A percentile compares a stretch with the other conserved stretches of the same genome.
Conservation (phyloP, 2,797 vertebrate genomes). For the Tympanoctomys barrerae region DNA sequence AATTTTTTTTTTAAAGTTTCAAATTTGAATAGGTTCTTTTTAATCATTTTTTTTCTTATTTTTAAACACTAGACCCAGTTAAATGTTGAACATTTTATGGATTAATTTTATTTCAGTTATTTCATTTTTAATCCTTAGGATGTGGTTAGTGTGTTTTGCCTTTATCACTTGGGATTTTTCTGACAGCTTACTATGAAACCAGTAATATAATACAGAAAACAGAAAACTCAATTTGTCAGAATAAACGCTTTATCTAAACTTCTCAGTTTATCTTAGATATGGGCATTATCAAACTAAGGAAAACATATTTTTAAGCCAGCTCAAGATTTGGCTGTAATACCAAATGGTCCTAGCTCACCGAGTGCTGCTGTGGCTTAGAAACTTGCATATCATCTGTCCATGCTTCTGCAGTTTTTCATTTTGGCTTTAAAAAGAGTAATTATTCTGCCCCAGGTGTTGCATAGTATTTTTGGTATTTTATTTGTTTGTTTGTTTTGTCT, state of each 20-base stretch:
- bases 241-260: slow-evolving; percentile 28
- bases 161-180: slow-evolving; percentile 30
- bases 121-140: slow-evolving; percentile 62
- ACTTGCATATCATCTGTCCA: slow-evolving; percentile 23
- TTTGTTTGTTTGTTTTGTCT: not conserved
- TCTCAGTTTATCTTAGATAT: slow-evolving; percentile 53
- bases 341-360: slow-evolving; percentile 35
- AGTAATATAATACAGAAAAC: slow-evolving; percentile 5
- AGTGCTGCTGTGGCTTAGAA: slow-evolving; percentile 57
- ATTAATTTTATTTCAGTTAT: slow-evolving; percentile 58
- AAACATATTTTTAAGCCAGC: slow-evolving; percentile 24
- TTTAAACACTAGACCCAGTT: slow-evolving; percentile 17
- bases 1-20: not conserved
- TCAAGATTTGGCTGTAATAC: slow-evolving; percentile 59
- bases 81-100: slow-evolving; percentile 42
- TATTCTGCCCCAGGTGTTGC: not conserved
- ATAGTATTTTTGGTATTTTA: not conserved
- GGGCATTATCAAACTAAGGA: slow-evolving; percentile 50
- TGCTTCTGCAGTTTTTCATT: slow-evolving; percentile 42
- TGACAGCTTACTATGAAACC: slow-evolving; percentile 54
- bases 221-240: not conserved
- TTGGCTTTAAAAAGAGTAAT: slow-evolving; percentile 43
- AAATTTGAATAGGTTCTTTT: slow-evolving; percentile 32
- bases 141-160: not conserved
- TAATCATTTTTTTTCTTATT: not conserved